Evolutionary conservation across 2,113 vertebrate species (phyloP).

Genomic region (Gobiocypris rarus): DNA sequence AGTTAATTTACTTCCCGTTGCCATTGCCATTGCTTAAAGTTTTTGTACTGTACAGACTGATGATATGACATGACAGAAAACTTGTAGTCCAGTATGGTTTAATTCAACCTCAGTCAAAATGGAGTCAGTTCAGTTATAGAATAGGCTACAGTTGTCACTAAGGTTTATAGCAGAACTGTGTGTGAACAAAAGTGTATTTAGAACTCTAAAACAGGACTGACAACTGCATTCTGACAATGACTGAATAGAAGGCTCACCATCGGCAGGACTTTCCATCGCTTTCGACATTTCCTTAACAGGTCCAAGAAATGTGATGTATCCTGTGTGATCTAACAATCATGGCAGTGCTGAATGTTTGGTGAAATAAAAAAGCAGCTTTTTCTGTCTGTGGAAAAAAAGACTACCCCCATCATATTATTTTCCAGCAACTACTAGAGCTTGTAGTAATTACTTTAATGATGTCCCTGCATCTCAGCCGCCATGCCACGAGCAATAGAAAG

Average conservation of each 20-base stretch:
- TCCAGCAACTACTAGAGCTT: slow-evolving; percentile 76
- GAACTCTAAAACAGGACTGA: neutral
- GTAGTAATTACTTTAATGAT: slow-evolving; percentile 79
- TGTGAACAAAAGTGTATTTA: neutral
- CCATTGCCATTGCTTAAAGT: too few relatives aligned
- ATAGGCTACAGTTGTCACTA: neutral
- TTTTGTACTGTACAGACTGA: too few relatives aligned
- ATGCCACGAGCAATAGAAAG: slow-evolving; percentile 64
- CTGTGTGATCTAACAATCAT: slow-evolving; percentile 73
- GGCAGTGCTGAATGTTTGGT: slow-evolving; percentile 67
- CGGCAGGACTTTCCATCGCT: slow-evolving; percentile 40
- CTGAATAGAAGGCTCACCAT: neutral
- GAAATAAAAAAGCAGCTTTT: slow-evolving; percentile 54
- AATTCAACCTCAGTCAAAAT: neutral
- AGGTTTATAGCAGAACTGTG: neutral
- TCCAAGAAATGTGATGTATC: slow-evolving; percentile 67
- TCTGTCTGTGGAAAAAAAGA: slow-evolving; percentile 54
- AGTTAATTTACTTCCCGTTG: too few relatives aligned
- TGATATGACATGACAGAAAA: neutral
- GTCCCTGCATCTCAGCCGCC: slow-evolving; percentile 68
- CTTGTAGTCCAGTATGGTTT: too few relatives aligned
- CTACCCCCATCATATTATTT: slow-evolving; percentile 68
- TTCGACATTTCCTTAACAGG: slow-evolving; percentile 55
- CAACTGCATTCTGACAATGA: neutral
- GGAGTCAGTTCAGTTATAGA: neutral